These are phyloP conservation scores for Celastrina argiolus DNA, from an alignment of 2,888 invertebrate species.

Conservation along the genomic window DNA sequence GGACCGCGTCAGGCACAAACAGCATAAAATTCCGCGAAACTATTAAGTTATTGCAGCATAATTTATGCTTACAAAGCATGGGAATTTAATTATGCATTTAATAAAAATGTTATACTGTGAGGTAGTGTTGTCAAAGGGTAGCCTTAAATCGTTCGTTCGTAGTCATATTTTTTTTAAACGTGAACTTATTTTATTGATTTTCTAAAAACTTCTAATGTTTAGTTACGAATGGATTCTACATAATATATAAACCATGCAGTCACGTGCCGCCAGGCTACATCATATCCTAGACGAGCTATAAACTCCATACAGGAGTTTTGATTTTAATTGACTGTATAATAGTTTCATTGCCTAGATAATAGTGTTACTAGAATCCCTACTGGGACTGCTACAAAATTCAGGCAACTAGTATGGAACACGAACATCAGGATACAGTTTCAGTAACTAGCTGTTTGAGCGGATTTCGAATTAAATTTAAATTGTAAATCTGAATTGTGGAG, in stretches of 20 bases:
- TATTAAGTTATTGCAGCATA: background rate
- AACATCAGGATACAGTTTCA: constrained; percentile 3
- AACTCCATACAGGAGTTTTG: constrained; percentile 6
- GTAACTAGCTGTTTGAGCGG: background rate
- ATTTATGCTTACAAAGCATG: background rate
- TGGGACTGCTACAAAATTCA: constrained; percentile 1
- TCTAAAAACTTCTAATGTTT: background rate
- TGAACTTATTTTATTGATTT: too few species aligned
- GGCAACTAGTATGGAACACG: background rate
- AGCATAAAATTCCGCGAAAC: constrained; percentile 1
- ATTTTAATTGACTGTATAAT: constrained; percentile 10
- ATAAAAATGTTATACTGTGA: background rate
- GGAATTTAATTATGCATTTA: background rate
- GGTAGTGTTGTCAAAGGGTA: too few species aligned
- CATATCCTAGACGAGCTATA: background rate
- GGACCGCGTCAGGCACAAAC: background rate
- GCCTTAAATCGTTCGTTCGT: too few species aligned
- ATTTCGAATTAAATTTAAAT: background rate
- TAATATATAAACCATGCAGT: background rate
- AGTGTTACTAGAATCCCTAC: background rate
- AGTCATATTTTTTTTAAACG: too few species aligned
- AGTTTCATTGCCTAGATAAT: background rate
- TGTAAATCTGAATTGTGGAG: background rate
- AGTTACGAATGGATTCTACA: background rate
- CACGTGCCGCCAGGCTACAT: background rate